Percentiles rank a stretch among this genome's conserved stretches.
These are phyloP conservation scores for Cebidichthys violaceus DNA, from an alignment of 2,113 vertebrate genomes.

Conservation along the genomic window DNA sequence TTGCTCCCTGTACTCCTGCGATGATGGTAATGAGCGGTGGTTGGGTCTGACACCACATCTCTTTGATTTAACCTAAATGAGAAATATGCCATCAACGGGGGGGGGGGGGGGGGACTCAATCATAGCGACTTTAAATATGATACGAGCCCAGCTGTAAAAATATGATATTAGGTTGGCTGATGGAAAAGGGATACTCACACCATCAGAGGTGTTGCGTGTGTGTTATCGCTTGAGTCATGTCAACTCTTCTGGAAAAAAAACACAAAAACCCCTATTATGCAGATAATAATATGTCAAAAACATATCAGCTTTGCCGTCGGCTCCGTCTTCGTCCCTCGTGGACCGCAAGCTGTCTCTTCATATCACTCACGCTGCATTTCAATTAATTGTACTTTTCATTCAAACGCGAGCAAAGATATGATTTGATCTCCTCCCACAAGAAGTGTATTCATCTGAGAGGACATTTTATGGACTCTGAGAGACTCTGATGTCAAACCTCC, in stretches of 20 bases:
- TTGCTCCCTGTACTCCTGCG: slow-evolving; percentile 77
- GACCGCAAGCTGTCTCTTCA: slow-evolving; percentile 34
- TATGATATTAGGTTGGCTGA: slow-evolving; percentile 71
- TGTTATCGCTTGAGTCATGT: slow-evolving; percentile 21
- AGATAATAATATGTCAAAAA: slow-evolving; percentile 68
- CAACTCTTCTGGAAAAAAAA: slow-evolving; percentile 15
- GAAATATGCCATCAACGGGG: slow-evolving; percentile 78
- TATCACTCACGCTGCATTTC: slow-evolving; percentile 32
- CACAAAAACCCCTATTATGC: slow-evolving; percentile 54
- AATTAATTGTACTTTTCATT: slow-evolving; percentile 56
- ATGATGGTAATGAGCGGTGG: slow-evolving; percentile 78
- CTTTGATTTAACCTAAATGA: slow-evolving; percentile 82
- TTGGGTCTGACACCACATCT: slow-evolving; percentile 79
- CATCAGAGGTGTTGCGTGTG: slow-evolving; percentile 61
- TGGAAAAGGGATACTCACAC: slow-evolving; percentile 51
- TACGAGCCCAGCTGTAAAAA: slow-evolving; percentile 63
- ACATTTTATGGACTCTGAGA: slow-evolving; percentile 31
- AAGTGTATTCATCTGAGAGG: slow-evolving; percentile 6
- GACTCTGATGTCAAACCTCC: slow-evolving; percentile 22
- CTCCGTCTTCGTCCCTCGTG: neutral
- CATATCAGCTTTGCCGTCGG: slow-evolving; percentile 40
- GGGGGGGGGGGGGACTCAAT: slow-evolving; percentile 64
- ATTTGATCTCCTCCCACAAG: slow-evolving; percentile 56
- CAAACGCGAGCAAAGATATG: neutral
- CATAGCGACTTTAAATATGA: slow-evolving; percentile 76